These are phyloP conservation scores for Bombus confusus DNA, from an alignment of 1,140 invertebrate species.

Conservation along the genomic window DNA sequence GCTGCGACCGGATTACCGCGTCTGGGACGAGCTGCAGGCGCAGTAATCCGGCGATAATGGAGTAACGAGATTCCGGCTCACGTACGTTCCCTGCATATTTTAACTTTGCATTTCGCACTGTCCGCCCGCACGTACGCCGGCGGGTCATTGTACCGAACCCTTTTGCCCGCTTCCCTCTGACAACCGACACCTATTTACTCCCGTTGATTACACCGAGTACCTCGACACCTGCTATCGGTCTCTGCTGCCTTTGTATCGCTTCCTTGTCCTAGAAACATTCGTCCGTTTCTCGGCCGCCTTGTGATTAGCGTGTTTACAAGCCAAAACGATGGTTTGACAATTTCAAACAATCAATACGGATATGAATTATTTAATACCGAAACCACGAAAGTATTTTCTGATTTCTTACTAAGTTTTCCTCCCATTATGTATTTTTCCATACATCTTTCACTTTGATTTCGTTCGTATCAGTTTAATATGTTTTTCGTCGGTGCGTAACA, in stretches of 20 bases:
- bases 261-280: too few species aligned
- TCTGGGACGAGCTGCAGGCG: constrained; percentile 72
- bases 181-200: constrained; percentile 28
- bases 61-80: constrained; percentile 79
- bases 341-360: too few species aligned
- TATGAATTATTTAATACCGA: too few species aligned
- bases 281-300: too few species aligned
- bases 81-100: constrained; percentile 80
- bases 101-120: constrained; percentile 73
- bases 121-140: constrained; percentile 13
- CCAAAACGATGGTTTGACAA: too few species aligned
- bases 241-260: too few species aligned
- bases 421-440: too few species aligned
- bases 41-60: constrained; percentile 80
- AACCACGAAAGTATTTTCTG: too few species aligned
- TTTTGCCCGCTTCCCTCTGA: constrained; percentile 26
- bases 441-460: too few species aligned
- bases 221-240: background rate
- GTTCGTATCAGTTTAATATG: too few species aligned
- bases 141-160: constrained; percentile 56
- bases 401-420: too few species aligned
- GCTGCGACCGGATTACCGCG: constrained; percentile 69
- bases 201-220: constrained; percentile 28
- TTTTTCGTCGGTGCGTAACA: background rate
- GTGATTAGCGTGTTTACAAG: too few species aligned